Conservation (phyloP, 2,888 invertebrate genomes). For the Taenaris catops region DNA sequence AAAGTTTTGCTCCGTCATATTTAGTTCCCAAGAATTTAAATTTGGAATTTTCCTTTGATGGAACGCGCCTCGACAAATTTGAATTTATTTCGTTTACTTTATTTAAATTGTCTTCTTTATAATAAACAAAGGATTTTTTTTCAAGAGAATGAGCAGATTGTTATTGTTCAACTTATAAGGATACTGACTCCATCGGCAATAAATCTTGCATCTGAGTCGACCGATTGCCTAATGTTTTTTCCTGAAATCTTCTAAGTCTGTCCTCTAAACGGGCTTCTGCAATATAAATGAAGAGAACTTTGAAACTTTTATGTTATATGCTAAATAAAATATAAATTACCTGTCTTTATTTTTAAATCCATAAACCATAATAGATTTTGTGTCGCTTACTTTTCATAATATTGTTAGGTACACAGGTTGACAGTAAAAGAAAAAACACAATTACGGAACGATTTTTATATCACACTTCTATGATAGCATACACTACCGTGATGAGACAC, state of each 20-base stretch:
- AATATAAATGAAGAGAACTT: no score
- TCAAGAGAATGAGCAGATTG: constrained; percentile 13
- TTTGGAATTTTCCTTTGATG: constrained; percentile 14
- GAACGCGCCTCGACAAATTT: constrained; percentile 16
- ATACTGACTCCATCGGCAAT: constrained; percentile 23
- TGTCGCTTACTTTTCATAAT: no score
- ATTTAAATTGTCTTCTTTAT: constrained; percentile 34
- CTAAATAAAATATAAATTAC: no score
- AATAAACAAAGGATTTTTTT: constrained; percentile 36
- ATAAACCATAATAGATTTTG: no score
- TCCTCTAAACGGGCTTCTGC: constrained; percentile 44
- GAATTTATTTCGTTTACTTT: constrained; percentile 16
- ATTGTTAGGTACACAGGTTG: no score
- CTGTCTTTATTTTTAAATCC: no score
- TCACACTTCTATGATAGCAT: no score
- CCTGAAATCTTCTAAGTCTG: constrained; percentile 32
- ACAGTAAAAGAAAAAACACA: constrained; percentile 9
- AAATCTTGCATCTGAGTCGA: constrained; percentile 37
- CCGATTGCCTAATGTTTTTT: constrained; percentile 33
- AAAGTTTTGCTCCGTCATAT: constrained; percentile 5
- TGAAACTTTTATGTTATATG: no score
- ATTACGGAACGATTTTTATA: no score
- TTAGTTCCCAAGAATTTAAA: constrained; percentile 18
- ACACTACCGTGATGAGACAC: no score
- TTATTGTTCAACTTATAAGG: constrained; percentile 5